Base-by-base conservation (phyloP, 1,140 invertebrate genomes). In the Scaptomyza pallida region DNA sequence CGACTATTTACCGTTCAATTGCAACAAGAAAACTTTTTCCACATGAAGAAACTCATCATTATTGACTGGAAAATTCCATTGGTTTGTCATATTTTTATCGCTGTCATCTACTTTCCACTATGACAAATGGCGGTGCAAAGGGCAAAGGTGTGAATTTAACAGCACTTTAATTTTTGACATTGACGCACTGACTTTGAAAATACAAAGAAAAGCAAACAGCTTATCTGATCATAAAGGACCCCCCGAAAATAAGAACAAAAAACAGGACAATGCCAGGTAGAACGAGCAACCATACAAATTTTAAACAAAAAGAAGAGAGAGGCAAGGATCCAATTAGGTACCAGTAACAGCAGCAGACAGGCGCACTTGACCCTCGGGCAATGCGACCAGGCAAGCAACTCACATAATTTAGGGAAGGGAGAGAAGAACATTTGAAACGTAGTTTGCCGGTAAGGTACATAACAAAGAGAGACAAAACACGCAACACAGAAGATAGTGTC, bases 311-410 rank as follows among this genome's bases (percentile, higher is more conserved):
- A 55, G 41, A n/a, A n/a, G 70, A 50, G 37, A 56, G 67, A 43
- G 13, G 35, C 50, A 61, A 68, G 62, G 63, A 68, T 50, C 59
- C 55, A 65, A 55, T 60, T 51, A 65, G 62, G 40, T 61, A 19
- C 37, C 35, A 10, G 9, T n/a, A 37, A 4, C 12, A 51, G 13
- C 47, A 51, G 55, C 55, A 54, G 21, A 33, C 50, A 52, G 43
- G 15, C 44, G 45, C 71, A 73, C 71, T 73, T 73, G 71, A 73
- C 71, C 71, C 64, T 69, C 44, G 44, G 51, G 43, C 48, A 45
- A 41, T 17, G 26, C 12, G 26, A 43, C 37, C 16, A 57, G 40
- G 50, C 37, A n/a, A 57, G 40, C 33, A 16, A 50, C 41, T 51
- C 30, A 67, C 8, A 15, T n/a, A n/a, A n/a, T n/a, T n/a, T n/a